phyloP scores from a whole-genome alignment of 2,888 invertebrate species.

The Philaethria dido region DNA sequence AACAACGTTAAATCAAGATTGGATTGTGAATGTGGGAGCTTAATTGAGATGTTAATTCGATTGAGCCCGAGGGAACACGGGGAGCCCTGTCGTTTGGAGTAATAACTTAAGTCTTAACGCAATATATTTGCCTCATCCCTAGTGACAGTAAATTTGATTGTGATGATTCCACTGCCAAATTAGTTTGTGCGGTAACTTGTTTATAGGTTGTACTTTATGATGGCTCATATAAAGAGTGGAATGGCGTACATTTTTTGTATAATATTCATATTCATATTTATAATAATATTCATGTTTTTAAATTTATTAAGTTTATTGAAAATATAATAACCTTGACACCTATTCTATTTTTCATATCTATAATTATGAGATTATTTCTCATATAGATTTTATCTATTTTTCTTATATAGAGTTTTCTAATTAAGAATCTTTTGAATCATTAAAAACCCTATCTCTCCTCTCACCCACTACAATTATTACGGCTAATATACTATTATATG shows the following conservation, averaged over 20 bases:
- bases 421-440: no score
- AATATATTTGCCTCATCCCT: conserved; percentile 32
- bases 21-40: conserved; percentile 46
- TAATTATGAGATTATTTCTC: no score
- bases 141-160: conserved; percentile 33
- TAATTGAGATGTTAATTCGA: conserved; percentile 50
- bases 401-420: no score
- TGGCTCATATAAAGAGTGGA: not conserved
- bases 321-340: no score
- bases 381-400: no score
- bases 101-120: conserved; percentile 42
- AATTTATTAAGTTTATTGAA: not conserved
- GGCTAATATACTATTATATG: no score
- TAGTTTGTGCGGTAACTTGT: conserved; percentile 22
- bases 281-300: no score
- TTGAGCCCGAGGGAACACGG: conserved; percentile 42
- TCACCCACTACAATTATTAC: no score
- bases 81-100: conserved; percentile 36
- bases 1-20: conserved; percentile 46
- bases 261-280: no score
- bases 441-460: no score
- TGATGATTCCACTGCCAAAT: conserved; percentile 33
- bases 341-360: no score
- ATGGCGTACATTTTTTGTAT: no score
- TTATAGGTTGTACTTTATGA: conserved; percentile 3